These are phyloP conservation scores for Cryptomyrus ogoouensis DNA, from an alignment of 2,113 vertebrate species.

Conservation along the genomic window DNA sequence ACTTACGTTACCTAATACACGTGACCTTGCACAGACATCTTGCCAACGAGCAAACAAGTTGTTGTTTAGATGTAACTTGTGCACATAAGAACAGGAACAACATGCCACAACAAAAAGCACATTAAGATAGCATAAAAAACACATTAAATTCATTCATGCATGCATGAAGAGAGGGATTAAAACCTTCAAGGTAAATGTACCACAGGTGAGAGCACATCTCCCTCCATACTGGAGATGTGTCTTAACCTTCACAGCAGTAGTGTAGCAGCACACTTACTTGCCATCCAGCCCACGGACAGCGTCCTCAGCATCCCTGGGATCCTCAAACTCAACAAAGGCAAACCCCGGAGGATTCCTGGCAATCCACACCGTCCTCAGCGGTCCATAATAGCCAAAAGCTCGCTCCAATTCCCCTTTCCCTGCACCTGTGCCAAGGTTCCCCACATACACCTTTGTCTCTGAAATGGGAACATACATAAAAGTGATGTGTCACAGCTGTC, in stretches of 20 bases:
- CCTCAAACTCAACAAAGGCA: conserved; percentile 76
- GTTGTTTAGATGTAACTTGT: neutral
- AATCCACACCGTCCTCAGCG: conserved; percentile 79
- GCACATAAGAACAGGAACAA: neutral
- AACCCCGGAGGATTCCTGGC: conserved; percentile 82
- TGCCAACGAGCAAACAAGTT: neutral
- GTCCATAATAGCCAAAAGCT: conserved; percentile 80
- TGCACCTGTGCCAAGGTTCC: conserved; percentile 78
- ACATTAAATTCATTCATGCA: neutral
- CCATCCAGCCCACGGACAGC: conserved; percentile 71
- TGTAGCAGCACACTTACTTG: conserved; percentile 58
- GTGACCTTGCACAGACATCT: neutral
- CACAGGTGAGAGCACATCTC: neutral
- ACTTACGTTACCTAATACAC: neutral
- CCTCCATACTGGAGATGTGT: neutral
- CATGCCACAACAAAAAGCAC: neutral
- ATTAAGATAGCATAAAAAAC: neutral
- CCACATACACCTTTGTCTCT: conserved; percentile 83
- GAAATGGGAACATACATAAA: conserved; percentile 22
- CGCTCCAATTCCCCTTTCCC: conserved; percentile 81
- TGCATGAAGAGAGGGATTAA: neutral
- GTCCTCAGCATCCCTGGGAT: conserved; percentile 72
- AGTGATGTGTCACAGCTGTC: neutral
- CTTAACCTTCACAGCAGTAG: neutral
- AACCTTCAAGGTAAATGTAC: neutral